Percentiles rank a stretch among this genome's conserved stretches.
Conservation (phyloP, 2,113 vertebrate species). For the Myxocyprinus asiaticus region DNA sequence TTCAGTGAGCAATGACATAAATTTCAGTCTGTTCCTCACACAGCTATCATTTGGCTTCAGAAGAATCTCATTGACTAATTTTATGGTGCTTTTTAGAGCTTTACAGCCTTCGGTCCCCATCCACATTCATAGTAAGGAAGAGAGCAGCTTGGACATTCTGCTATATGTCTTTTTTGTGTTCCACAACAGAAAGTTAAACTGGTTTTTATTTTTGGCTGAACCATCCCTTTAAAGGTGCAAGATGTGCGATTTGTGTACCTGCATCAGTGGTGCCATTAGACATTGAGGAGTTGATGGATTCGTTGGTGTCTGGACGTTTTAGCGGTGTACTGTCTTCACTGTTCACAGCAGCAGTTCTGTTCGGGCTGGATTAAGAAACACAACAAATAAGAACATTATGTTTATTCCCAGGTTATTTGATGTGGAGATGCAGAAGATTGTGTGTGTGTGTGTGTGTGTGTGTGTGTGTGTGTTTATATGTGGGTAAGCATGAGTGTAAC, state of each 20-base stretch:
- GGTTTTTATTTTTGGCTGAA: too few species aligned
- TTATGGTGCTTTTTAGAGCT: too few species aligned
- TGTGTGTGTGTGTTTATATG: background rate
- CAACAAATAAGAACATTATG: slow-evolving; percentile 1
- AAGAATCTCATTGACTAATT: too few species aligned
- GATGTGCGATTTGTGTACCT: slow-evolving; percentile 68
- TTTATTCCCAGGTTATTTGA: background rate
- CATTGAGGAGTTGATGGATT: slow-evolving; percentile 94
- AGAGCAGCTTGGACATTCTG: too few species aligned
- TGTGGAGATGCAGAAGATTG: background rate
- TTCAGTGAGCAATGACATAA: too few species aligned
- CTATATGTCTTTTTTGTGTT: too few species aligned
- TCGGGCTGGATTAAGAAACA: slow-evolving; percentile 56
- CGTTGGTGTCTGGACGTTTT: slow-evolving; percentile 91
- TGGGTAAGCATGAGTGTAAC: background rate
- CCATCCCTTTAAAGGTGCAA: background rate
- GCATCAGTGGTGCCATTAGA: slow-evolving; percentile 96
- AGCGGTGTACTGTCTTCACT: slow-evolving; percentile 82
- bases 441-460: slow-evolving; percentile 2
- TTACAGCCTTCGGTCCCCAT: too few species aligned
- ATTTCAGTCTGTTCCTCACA: too few species aligned
- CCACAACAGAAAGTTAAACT: too few species aligned
- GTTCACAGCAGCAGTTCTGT: slow-evolving; percentile 79
- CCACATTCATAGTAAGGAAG: too few species aligned
- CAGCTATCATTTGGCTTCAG: too few species aligned